Base-by-base conservation (phyloP, 1,140 invertebrate genomes). In the Myzus persicae region DNA sequence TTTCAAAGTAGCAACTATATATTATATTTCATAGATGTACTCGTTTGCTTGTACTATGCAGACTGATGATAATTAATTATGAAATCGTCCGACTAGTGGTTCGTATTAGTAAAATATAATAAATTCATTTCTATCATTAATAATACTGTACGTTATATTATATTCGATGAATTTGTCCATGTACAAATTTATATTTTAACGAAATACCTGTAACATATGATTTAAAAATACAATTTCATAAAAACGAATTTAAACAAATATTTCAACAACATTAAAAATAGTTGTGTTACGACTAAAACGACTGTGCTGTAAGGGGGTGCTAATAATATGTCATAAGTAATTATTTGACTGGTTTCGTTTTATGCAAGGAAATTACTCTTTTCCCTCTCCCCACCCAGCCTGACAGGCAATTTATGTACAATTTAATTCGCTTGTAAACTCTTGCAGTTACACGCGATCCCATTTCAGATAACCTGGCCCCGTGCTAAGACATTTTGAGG, bases 371-470 rank as follows among this genome's bases (percentile, higher is more conserved):
- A 89, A 36, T 89, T 26, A 54, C 88, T 54, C 88, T 54, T 89
- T 48, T 24, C 46, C 6, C 42, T n/a, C 11, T 1, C 1, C 22
- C 1, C n/a, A 48, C 20, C 8, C 46, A 84, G 38, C 18, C n/a
- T 22, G 40, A 31, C 36, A 14, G 20, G 36, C 81, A 85, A 85
- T 93, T 93, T 84, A 93, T 40, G 81, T 93, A 54, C 76, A 54
- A 54, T 93, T 85, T 93, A 93, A 93, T 93, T 93, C 36, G 46
- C 91, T 93, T 93, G 91, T 93, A 93, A 93, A 85, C 48, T 51
- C 76, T 54, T 18, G 91, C 81, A 85, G 91, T 93, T 84, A 54
- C 38, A 85, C 81, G 81, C 91, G 91, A 93, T 93, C 48, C 84
- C 91, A 85, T 93, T 93, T 93, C 38, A 93, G 91, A 93, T 93